phyloP scores from a whole-genome alignment of 2,113 vertebrate genomes.

The Dolichotis patagonum region DNA sequence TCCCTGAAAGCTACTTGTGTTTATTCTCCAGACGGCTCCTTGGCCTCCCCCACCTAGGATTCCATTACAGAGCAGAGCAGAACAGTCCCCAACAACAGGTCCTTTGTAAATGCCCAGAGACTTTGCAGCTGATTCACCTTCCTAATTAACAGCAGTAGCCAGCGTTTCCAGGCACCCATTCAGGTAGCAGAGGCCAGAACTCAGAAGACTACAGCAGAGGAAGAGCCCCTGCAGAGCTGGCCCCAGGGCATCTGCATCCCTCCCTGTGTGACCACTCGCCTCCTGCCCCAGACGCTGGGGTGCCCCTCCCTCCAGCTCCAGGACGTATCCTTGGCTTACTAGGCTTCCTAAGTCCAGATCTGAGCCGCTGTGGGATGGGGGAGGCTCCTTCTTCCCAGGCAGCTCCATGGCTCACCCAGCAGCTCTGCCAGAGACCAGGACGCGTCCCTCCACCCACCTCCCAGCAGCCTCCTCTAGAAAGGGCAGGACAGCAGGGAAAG shows the following conservation, averaged over 20 bases:
- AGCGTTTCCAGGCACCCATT: not conserved
- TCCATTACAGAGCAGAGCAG: not conserved
- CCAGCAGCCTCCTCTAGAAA: not conserved
- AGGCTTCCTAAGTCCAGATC: not conserved
- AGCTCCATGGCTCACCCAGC: not conserved
- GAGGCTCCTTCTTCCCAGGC: not conserved
- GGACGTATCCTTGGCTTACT: not conserved
- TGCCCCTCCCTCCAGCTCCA: no score
- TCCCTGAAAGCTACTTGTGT: not conserved
- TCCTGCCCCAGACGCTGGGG: not conserved
- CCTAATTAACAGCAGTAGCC: not conserved
- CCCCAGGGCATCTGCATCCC: not conserved
- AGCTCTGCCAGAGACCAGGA: slow-evolving; percentile 3
- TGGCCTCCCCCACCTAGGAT: not conserved
- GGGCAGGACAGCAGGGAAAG: not conserved
- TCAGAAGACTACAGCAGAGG: not conserved
- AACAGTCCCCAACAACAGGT: not conserved
- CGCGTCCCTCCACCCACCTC: not conserved
- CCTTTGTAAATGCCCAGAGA: not conserved
- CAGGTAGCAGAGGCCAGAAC: not conserved
- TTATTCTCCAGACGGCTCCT: not conserved
- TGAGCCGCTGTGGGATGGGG: not conserved
- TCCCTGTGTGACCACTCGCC: not conserved
- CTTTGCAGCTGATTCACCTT: slow-evolving; percentile 27
- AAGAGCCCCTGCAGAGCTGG: not conserved